Evolutionary conservation across 2,113 vertebrate species (phyloP), one percentile per base, ranked within the genome.

Genomic region (Notarius quadriscutis): DNA sequence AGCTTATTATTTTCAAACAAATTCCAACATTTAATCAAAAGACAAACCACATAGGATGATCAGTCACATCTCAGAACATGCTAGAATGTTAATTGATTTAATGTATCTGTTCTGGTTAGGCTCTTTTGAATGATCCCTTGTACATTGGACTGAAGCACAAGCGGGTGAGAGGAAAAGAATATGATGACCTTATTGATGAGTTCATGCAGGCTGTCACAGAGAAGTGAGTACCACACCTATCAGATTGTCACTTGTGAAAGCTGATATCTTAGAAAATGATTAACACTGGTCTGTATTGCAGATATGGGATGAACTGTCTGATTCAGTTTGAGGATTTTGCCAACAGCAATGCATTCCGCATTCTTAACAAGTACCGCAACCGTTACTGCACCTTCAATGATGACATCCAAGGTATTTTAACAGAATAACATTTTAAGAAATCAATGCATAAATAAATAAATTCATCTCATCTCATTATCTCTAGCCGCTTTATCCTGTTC

Each of bases 271-370:
- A 50, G 50, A 67, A 48, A 65, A 67, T 86, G n/a, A 79, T 65
- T 67, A 18, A 84, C 60, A n/a, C 41, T 83, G 41, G 5, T 79
- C 63, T 86, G 15, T 30, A 9, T 65, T 82, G 58, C 93, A 99
- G 98, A 92, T 99, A 98, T 0, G 97, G 98, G 87, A 98, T 97
- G 96, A 98, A 96, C 90, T 99, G 98, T 84, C 95, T 99, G 55
- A 97, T 99, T 91, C 98, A 99, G 92, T 99, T 99, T 95, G 98
- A 99, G 93, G 98, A 99, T 86, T 99, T 99, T 87, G 98, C 97
- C 90, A 99, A 99, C 83, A 96, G 93, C 92, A 99, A 99, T 0
- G 97, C 97, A 15, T 99, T 99, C 88, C 97, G 97, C 63, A 96
- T 99, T 83, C 98, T 99, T 91, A 95, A 96, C 93, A 99, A 99